Base-by-base conservation (phyloP, 2,113 vertebrate species). In the human region DNA sequence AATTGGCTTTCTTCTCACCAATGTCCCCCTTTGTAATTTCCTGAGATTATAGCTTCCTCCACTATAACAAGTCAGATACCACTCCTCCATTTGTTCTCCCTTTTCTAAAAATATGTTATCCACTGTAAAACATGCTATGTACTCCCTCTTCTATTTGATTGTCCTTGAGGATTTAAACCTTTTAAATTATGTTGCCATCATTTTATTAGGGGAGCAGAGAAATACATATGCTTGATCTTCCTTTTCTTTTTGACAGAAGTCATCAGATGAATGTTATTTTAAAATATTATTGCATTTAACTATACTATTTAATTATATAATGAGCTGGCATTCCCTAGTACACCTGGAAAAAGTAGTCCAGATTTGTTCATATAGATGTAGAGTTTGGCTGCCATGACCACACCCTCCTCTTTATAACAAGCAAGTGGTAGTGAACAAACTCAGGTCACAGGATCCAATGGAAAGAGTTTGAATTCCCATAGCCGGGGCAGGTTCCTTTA, bases 101-200 rank as follows among this genome's bases (percentile, higher is more conserved):
- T 78, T 52, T 92, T 61, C 40, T 27, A 80, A 72, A 93, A 93
- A 55, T 82, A 55, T 68, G 64, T 82, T 92, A 64, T 81, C 30
- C 32, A 45, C 40, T 78, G 32, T 85, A 52, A 80, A 80, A 79
- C 5, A 84, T 45, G 45, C 38, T 6, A 25, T 84, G 17, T 88
- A 30, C 16, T 13, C 14, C 78, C 17, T 95, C 32, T 87, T 89
- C n/a, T 82, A 30, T 52, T 72, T 91, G 52, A 40, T 75, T 94
- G 75, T 45, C 38, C 40, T 92, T 92, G 64, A 87, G 64, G 16
- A 92, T 92, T 95, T 92, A 92, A 92, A 18, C 30, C 43, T 80
- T 76, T 83, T 82, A 83, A 35, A 38, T 89, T 91, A 70, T 57
- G 78, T 79, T 92, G 64, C 50, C 57, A 13, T 85, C n/a, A 48